phyloP scores from a whole-genome alignment of 2,888 invertebrate genomes.

The Busseola fusca region DNA sequence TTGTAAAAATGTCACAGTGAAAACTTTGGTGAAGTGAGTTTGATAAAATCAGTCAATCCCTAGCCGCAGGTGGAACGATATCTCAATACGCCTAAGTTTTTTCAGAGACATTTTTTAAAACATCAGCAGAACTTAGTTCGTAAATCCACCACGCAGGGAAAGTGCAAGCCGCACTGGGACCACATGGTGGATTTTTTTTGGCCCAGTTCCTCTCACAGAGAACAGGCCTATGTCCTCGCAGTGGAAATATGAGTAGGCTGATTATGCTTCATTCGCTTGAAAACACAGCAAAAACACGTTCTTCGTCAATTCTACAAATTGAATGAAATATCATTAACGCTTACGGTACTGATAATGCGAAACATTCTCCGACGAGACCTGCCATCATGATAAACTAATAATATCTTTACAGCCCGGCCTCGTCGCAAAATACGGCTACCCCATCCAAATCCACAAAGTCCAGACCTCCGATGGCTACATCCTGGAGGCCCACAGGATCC shows the following conservation, averaged over 20 bases:
- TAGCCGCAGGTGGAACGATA: neutral
- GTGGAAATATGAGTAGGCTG: neutral
- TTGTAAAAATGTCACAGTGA: neutral
- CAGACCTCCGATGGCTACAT: slow-evolving; percentile 74
- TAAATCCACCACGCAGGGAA: neutral
- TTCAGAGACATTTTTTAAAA: neutral
- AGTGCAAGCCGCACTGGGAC: neutral
- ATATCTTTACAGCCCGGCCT: slow-evolving; percentile 69
- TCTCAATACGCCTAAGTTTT: neutral
- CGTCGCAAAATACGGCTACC: slow-evolving; percentile 74
- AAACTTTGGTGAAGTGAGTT: neutral
- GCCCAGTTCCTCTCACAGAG: neutral
- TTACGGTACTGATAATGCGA: neutral
- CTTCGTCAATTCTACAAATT: neutral
- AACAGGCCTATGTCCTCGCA: neutral
- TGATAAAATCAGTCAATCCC: neutral
- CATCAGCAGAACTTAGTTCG: neutral
- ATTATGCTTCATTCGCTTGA: neutral
- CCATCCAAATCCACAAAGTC: slow-evolving; percentile 71
- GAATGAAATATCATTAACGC: neutral
- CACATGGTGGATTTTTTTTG: neutral
- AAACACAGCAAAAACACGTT: neutral
- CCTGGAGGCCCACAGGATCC: slow-evolving; percentile 74
- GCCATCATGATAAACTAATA: neutral
- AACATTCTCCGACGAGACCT: neutral